Conservation (phyloP, 2,888 invertebrate species). For the Odontocolon sp. region DNA sequence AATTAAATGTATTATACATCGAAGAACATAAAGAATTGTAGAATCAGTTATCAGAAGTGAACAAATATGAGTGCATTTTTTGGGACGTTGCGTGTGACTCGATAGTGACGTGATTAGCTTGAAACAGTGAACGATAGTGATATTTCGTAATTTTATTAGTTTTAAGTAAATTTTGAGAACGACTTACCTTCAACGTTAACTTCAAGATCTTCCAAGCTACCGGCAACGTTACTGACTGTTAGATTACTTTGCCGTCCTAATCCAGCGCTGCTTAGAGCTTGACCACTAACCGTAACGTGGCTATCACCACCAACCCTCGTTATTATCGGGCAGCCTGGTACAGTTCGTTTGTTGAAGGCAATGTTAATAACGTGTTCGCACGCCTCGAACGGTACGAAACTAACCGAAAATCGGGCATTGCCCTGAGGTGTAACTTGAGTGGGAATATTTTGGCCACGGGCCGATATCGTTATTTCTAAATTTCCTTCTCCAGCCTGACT, state of each 20-base stretch:
- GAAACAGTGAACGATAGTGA: constrained; percentile 15
- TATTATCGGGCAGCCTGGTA: constrained; percentile 94
- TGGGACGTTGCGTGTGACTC: constrained; percentile 35
- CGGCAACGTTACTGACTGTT: constrained; percentile 86
- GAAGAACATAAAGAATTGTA: constrained; percentile 18
- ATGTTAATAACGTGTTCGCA: constrained; percentile 98
- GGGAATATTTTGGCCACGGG: constrained; percentile 95
- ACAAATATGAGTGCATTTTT: constrained; percentile 34
- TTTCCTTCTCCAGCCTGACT: constrained; percentile 98
- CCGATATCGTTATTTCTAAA: constrained; percentile 97
- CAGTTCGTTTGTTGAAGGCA: constrained; percentile 96
- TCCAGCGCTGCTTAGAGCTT: constrained; percentile 82
- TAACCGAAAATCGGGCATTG: constrained; percentile 95
- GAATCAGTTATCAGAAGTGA: constrained; percentile 11
- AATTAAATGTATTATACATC: constrained; percentile 26
- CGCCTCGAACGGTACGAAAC: constrained; percentile 96
- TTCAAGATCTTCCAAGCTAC: constrained; percentile 95
- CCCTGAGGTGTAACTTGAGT: constrained; percentile 97
- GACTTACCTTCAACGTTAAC: constrained; percentile 96
- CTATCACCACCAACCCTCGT: constrained; percentile 88
- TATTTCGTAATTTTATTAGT: neutral
- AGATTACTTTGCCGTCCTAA: constrained; percentile 79
- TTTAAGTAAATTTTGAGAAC: neutral
- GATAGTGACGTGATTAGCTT: constrained; percentile 33
- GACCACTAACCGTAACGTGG: constrained; percentile 84